These are phyloP conservation scores for Lepidurus packardi DNA, from an alignment of 1,140 invertebrate genomes.

Conservation along the genomic window DNA sequence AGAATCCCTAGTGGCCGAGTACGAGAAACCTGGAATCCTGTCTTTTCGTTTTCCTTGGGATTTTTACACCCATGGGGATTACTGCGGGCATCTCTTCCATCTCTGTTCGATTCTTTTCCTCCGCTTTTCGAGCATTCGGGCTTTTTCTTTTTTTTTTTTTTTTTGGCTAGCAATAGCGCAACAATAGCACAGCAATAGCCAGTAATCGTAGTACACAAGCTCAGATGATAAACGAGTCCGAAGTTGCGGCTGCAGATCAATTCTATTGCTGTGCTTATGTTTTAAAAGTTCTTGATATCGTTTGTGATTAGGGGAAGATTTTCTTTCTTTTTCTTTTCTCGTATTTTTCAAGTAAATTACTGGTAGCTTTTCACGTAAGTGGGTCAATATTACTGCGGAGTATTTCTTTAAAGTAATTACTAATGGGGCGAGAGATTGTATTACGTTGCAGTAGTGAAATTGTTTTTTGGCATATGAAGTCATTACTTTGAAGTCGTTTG, in stretches of 20 bases:
- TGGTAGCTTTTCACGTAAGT: too few relatives aligned
- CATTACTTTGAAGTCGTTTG: too few relatives aligned
- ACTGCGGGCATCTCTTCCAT: not conserved
- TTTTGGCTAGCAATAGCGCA: too few relatives aligned
- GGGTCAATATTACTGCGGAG: too few relatives aligned
- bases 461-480: too few relatives aligned
- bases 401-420: too few relatives aligned
- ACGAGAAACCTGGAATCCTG: not conserved
- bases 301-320: not conserved
- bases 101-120: not conserved
- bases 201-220: not conserved
- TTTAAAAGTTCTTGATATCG: not conserved
- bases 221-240: not conserved
- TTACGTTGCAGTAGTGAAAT: too few relatives aligned
- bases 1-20: slow-evolving; percentile 1
- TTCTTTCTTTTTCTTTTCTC: too few relatives aligned
- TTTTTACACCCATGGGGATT: not conserved
- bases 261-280: not conserved
- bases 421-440: too few relatives aligned
- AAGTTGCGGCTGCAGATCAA: not conserved
- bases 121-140: not conserved
- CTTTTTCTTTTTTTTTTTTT: not conserved
- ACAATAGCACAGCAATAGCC: not conserved
- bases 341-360: too few relatives aligned
- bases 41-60: slow-evolving; percentile 2